Evolutionary conservation across 2,888 invertebrate genomes (phyloP).

Genomic region (Lordiphosa fenestrarum): DNA sequence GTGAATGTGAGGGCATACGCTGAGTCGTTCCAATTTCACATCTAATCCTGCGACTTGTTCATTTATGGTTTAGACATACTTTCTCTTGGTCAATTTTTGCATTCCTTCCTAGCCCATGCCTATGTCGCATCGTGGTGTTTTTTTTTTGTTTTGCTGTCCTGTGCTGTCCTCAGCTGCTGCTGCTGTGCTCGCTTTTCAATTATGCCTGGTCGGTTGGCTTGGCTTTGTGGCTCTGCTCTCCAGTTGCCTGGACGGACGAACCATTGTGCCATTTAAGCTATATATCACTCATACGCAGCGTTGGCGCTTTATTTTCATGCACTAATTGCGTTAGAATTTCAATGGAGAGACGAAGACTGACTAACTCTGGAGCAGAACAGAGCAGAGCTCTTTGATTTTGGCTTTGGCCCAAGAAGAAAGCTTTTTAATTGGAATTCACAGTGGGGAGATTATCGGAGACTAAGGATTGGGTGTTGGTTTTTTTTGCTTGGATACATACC

Average conservation of each 20-base stretch:
- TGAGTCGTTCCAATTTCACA: constrained; percentile 1
- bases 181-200: constrained; percentile 49
- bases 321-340: constrained; percentile 73
- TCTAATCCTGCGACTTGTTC: constrained; percentile 21
- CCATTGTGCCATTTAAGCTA: constrained; percentile 62
- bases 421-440: constrained; percentile 68
- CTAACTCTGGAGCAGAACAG: constrained; percentile 10
- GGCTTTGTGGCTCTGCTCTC: constrained; percentile 9
- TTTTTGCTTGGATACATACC: constrained; percentile 29
- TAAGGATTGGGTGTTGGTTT: constrained; percentile 11
- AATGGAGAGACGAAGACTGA: constrained; percentile 35
- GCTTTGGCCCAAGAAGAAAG: constrained; percentile 66
- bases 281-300: constrained; percentile 73
- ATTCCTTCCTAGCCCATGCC: constrained; percentile 34
- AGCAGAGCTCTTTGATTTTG: constrained; percentile 50
- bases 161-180: too few species aligned
- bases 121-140: constrained; percentile 31
- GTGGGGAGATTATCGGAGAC: constrained; percentile 31
- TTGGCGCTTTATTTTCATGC: constrained; percentile 69
- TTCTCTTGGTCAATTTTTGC: constrained; percentile 35
- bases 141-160: constrained; percentile 5
- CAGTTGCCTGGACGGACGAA: constrained; percentile 7
- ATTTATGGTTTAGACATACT: constrained; percentile 56
- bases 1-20: neutral
- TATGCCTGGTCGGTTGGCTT: constrained; percentile 28